These are phyloP conservation scores for Cyphomyrmex costatus DNA, from an alignment of 1,140 invertebrate species.

Conservation along the genomic window DNA sequence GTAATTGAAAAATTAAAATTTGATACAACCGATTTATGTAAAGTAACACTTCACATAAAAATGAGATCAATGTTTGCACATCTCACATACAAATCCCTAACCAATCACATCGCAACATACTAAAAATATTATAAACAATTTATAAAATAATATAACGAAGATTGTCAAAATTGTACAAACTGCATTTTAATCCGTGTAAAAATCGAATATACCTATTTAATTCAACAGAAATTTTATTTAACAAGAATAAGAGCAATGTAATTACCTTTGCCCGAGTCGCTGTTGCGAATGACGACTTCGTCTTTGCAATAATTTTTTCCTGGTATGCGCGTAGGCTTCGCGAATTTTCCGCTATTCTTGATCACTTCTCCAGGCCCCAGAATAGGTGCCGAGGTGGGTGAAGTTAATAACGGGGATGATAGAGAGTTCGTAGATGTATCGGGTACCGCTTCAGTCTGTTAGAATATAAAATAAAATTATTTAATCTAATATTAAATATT, in stretches of 20 bases:
- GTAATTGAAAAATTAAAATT: conserved; percentile 11
- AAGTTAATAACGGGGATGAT: conserved; percentile 78
- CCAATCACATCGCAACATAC: neutral
- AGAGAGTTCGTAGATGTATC: conserved; percentile 82
- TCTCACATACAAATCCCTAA: neutral
- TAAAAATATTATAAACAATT: conserved; percentile 3
- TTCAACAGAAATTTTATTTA: conserved; percentile 20
- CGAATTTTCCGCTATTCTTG: conserved; percentile 95
- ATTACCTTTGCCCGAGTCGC: conserved; percentile 97
- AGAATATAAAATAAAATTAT: conserved; percentile 8
- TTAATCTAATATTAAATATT: neutral
- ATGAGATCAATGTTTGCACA: neutral
- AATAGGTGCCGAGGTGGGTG: conserved; percentile 87
- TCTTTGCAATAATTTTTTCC: conserved; percentile 97
- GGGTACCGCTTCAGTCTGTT: conserved; percentile 78
- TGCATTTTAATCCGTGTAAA: neutral
- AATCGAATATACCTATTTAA: neutral
- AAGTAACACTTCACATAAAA: conserved; percentile 22
- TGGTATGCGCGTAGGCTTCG: conserved; percentile 95
- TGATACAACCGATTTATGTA: neutral
- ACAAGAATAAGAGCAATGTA: conserved; percentile 14
- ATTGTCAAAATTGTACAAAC: neutral
- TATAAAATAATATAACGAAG: neutral
- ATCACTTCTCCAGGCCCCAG: conserved; percentile 94
- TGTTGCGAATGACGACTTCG: conserved; percentile 97